Evolutionary conservation across 1,140 invertebrate genomes (phyloP).

Genomic region (Eriosoma lanigerum): DNA sequence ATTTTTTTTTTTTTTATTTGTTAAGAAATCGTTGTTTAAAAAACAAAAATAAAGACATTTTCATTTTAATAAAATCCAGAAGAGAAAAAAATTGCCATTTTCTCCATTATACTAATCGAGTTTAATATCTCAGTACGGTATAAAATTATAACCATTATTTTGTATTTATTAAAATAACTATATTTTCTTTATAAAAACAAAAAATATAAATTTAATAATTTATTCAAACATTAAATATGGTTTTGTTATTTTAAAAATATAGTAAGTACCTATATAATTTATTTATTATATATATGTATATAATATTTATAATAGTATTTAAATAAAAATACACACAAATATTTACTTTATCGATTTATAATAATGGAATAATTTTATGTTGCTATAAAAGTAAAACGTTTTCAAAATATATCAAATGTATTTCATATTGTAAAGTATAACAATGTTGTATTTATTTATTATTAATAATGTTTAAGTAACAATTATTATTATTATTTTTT

Average conservation of each 20-base stretch:
- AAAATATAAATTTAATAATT: constrained; percentile 6
- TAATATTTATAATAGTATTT: not conserved
- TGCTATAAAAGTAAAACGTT: not conserved
- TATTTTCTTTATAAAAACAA: constrained; percentile 8
- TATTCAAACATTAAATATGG: constrained; percentile 7
- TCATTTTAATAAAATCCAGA: not conserved
- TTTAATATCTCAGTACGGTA: not conserved
- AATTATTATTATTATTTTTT: no score
- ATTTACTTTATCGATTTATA: constrained; percentile 20
- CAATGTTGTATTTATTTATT: constrained; percentile 1
- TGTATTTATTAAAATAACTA: not conserved
- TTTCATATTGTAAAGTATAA: not conserved
- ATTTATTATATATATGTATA: not conserved
- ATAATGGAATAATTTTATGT: constrained; percentile 9
- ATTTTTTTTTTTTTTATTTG: not conserved
- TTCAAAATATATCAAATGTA: constrained; percentile 13
- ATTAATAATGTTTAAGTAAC: no score
- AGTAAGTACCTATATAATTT: no score
- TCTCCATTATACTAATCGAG: constrained; percentile 28
- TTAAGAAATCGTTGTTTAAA: not conserved
- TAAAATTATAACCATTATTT: not conserved
- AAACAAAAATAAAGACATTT: not conserved
- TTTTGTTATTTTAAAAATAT: constrained; percentile 14
- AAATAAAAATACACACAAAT: constrained; percentile 19
- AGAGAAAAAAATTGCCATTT: not conserved